Evolutionary conservation across 2,113 vertebrate genomes (phyloP).

Genomic region (Xiphorhynchus elegans): DNA sequence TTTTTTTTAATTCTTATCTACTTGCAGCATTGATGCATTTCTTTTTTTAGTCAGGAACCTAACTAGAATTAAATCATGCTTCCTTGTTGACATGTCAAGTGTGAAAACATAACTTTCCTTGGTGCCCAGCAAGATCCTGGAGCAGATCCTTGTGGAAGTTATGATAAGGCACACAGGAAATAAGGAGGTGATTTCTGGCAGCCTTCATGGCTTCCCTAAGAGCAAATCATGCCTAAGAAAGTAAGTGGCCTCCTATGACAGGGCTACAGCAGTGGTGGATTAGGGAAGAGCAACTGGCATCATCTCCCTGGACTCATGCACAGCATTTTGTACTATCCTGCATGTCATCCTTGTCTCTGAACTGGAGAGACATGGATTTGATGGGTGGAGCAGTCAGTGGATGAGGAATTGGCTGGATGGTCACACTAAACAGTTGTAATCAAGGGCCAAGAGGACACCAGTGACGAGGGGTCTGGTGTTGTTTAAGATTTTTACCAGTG

Average conservation of each 20-base stretch:
- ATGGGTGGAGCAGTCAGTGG: background rate
- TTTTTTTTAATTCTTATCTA: background rate
- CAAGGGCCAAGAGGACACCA: background rate
- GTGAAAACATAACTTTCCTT: background rate
- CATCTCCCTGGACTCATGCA: background rate
- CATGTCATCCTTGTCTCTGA: background rate
- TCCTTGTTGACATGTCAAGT: background rate
- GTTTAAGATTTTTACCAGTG: background rate
- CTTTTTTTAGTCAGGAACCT: background rate
- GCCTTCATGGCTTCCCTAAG: background rate
- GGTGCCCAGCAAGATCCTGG: background rate
- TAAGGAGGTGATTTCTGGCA: background rate
- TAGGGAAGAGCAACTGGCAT: background rate
- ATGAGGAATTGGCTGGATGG: background rate
- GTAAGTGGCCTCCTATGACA: background rate
- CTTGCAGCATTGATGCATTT: background rate
- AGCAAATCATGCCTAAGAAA: background rate
- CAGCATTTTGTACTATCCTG: background rate
- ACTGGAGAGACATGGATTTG: background rate
- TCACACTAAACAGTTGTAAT: background rate
- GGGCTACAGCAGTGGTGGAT: background rate
- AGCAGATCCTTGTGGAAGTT: background rate
- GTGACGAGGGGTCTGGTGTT: background rate
- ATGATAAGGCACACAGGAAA: background rate
- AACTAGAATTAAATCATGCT: background rate